phyloP scores from a whole-genome alignment of 2,797 vertebrate genomes.

The Pitangus sulphuratus region DNA sequence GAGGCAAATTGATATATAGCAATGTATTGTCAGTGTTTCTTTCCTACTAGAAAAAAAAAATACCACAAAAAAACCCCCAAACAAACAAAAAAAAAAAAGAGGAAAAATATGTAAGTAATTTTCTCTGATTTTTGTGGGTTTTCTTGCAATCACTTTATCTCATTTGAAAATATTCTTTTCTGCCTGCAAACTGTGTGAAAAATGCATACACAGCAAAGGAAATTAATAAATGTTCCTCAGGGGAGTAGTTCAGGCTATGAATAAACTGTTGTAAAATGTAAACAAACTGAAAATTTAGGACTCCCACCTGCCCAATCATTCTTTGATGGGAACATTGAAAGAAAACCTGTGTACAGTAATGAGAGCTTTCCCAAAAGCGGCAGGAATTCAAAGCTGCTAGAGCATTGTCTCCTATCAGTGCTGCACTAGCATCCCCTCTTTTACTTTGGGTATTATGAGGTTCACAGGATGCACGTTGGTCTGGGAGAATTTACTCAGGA shows the following conservation, averaged over 20 bases:
- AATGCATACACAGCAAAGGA: neutral
- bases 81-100: neutral
- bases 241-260: neutral
- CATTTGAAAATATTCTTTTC: neutral
- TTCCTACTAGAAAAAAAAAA: neutral
- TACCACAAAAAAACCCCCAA: neutral
- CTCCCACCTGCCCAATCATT: neutral
- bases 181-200: neutral
- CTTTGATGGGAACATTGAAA: neutral
- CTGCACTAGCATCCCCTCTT: neutral
- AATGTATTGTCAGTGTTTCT: neutral
- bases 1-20: neutral
- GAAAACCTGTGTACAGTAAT: neutral
- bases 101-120: neutral
- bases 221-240: neutral
- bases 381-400: neutral
- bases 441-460: neutral
- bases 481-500: neutral
- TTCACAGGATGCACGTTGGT: neutral
- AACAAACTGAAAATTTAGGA: neutral
- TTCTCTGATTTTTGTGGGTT: neutral
- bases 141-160: neutral
- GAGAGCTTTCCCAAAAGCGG: neutral
- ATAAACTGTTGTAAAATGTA: neutral
- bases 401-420: neutral